Evolutionary conservation across 1,140 invertebrate species (phyloP), one percentile per base, ranked within the genome.

Genomic region (Eufriesea mexicana): DNA sequence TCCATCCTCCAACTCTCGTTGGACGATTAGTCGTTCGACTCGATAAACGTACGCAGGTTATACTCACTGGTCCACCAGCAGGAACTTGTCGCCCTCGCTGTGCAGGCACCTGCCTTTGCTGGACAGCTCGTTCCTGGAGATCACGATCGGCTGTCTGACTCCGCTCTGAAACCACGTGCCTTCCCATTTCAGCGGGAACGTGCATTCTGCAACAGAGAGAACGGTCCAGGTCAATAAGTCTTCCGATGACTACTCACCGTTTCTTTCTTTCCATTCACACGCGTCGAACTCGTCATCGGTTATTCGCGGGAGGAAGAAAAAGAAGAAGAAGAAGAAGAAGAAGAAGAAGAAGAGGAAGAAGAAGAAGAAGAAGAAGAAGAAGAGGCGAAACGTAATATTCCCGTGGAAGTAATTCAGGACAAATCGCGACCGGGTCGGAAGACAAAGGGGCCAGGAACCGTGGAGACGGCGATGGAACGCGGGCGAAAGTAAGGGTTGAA

Each of bases 121-220:
- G 89, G 97, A 97, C 80, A 98, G 95, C 83, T 96, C 95, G 85
- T 96, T 96, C 75, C 96, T 96, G 86, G 97, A 97, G 92, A 98
- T 97, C 86, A 96, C 94, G 91, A 98, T 97, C 62, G 96, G 96
- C 90, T 97, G 96, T 90, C 96, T 96, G 87, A 97, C 96, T 59
- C 97, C 97, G 81, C 97, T 97, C 92, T 98, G 97, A 93, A 98
- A 98, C 97, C 97, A 98, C 79, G 96, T 96, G 79, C 97, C 97
- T 89, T 97, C 96, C 97, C 97, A 98, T 79, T 95, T 95, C 71
- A 95, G 94, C 81, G 97, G 97, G 94, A 98, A 97, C 85, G 95
- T 95, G 94, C 97, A 98, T 92, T 96, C 96, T 96, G 95, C 86
- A 94, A 94, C 75, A 88, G 73, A 77, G 85, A 23, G n/a, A 86